Evolutionary conservation across 2,797 vertebrate genomes (phyloP).

Genomic region (Phataginus tetradactyla): DNA sequence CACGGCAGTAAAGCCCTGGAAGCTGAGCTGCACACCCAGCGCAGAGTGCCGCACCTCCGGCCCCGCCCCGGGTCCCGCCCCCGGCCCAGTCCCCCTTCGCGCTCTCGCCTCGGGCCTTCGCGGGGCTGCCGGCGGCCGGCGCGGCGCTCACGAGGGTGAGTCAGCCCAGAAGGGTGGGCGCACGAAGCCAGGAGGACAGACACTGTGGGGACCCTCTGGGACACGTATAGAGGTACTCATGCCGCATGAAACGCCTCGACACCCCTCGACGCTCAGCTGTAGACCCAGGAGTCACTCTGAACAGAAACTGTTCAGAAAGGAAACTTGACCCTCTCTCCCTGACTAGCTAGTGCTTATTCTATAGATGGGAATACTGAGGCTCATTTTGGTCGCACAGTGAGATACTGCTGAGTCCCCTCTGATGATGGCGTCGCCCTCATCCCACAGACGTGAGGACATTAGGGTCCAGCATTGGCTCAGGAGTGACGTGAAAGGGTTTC

Average conservation of each 20-base stretch:
- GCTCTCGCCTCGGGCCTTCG: neutral
- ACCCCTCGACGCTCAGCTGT: neutral
- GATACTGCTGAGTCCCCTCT: neutral
- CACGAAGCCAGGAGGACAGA: neutral
- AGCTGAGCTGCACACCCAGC: neutral
- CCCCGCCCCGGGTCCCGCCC: constrained; percentile 23
- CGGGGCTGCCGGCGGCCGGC: constrained; percentile 60
- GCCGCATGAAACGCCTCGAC: neutral
- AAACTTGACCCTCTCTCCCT: neutral
- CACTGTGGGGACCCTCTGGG: neutral
- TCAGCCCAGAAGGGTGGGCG: neutral
- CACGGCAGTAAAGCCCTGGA: constrained; percentile 54
- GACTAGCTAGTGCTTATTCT: neutral
- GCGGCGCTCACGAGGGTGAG: neutral
- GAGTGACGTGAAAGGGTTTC: neutral
- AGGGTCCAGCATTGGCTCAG: neutral
- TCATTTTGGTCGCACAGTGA: neutral
- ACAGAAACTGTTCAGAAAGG: neutral
- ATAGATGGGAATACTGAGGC: neutral
- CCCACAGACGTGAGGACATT: neutral
- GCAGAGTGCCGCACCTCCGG: neutral
- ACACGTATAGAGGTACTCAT: neutral
- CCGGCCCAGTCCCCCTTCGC: constrained; percentile 8
- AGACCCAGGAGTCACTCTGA: neutral
- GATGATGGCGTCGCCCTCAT: neutral